Base-by-base conservation (phyloP, 1,140 invertebrate species). In the Hylaeus volcanicus region DNA sequence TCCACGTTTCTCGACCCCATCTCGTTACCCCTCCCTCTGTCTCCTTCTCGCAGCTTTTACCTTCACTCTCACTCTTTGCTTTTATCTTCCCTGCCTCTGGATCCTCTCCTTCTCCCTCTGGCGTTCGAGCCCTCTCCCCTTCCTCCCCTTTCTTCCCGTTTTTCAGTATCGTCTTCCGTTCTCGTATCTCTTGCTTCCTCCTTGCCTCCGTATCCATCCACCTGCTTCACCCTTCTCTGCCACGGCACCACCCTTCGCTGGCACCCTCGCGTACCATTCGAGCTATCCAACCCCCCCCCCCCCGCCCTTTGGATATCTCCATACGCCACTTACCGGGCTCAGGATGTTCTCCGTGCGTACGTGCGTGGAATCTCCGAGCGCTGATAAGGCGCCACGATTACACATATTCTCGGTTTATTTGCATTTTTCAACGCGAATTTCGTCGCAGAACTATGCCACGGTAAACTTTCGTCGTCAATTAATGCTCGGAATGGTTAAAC, bases 261-360 rank as follows among this genome's bases (percentile, higher is more conserved):
- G 80, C 88, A 88, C 86, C 87, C 88, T 89, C 73, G 80, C 77
- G 74, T 84, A 79, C 85, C 88, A 88, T 86, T 87, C 79, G 51
- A 89, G 81, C 81, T 84, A 87, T 88, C 83, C 86, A 81, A 88
- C 84, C 88, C 86, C 43, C 88, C 45, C n/a, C n/a, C n/a, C n/a
- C n/a, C n/a, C n/a, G n/a, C n/a, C n/a, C 86, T 79, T 82, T 81
- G 78, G 86, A 91, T 90, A 91, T 91, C 90, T 90, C 86, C 89
- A 91, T 91, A 91, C 89, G 87, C 89, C 89, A 91, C 91, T 91
- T 90, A 91, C 87, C 86, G 73, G 79, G 88, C 86, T 89, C 89
- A 89, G 91, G 86, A 88, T 89, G 90, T 91, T 91, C 90, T 91
- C 87, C 87, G 85, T 72, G 70, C 74, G 70, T 86, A 86, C 84